phyloP scores from a whole-genome alignment of 2,797 vertebrate species.

The Florisuga fusca region DNA sequence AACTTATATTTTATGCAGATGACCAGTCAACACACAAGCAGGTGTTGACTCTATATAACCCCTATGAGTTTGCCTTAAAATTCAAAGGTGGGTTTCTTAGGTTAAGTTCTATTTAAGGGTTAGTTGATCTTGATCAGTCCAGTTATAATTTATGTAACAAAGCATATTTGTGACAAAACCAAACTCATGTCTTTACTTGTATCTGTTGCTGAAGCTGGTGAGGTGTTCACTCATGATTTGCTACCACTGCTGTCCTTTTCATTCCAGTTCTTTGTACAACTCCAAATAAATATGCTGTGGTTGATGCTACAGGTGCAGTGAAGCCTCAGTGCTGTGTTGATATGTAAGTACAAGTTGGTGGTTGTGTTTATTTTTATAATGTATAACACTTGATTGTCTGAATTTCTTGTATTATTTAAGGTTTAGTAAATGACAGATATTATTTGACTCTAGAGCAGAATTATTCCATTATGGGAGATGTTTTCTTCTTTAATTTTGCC shows the following conservation, averaged over 20 bases:
- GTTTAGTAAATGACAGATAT: neutral
- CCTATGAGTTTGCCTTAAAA: conserved; percentile 99
- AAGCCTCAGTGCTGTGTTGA: conserved; percentile 98
- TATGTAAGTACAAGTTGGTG: conserved; percentile 89
- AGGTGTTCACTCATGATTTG: neutral
- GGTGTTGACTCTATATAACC: conserved; percentile 99
- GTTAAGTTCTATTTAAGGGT: conserved; percentile 59
- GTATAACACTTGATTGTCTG: neutral
- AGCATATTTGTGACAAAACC: neutral
- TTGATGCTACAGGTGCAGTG: conserved; percentile 95
- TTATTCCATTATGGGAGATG: neutral
- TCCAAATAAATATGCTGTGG: conserved; percentile 96
- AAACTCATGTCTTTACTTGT: neutral
- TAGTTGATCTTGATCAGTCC: conserved; percentile 41
- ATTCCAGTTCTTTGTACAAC: conserved; percentile 96
- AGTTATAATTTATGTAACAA: conserved; percentile 23
- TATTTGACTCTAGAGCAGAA: neutral
- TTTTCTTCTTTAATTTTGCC: neutral
- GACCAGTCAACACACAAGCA: conserved; percentile 98
- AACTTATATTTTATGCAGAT: conserved; percentile 98
- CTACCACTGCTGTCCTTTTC: conserved; percentile 56
- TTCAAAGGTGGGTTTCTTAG: conserved; percentile 94
- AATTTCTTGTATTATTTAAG: neutral
- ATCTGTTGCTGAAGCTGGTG: neutral
- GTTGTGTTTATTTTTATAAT: neutral